Evolutionary conservation across 2,888 invertebrate species (phyloP).

Genomic region (Lepeophtheirus nordmannii): DNA sequence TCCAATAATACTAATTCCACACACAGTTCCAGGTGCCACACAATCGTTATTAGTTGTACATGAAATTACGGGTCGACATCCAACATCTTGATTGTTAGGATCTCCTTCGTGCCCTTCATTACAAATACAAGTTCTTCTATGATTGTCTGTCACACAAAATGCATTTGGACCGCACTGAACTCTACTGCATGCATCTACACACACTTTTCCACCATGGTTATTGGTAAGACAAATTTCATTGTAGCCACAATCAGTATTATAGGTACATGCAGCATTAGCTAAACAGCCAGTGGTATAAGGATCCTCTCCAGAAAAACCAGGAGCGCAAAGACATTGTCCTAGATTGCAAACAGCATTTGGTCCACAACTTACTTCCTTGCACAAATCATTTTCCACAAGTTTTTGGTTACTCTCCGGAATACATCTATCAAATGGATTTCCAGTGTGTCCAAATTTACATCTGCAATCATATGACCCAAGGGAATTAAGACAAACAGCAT

Average conservation of each 20-base stretch:
- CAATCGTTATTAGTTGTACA: conserved; percentile 58
- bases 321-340: conserved; percentile 59
- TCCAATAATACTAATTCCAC: conserved; percentile 48
- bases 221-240: conserved; percentile 21
- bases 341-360: conserved; percentile 79
- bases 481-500: conserved; percentile 77
- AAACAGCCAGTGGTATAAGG: conserved; percentile 42
- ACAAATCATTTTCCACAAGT: conserved; percentile 61
- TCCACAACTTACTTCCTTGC: conserved; percentile 55
- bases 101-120: conserved; percentile 56
- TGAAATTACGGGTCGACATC: conserved; percentile 48
- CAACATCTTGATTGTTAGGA: conserved; percentile 38
- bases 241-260: conserved; percentile 44
- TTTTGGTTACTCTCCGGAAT: conserved; percentile 57
- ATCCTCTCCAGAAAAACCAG: conserved; percentile 46
- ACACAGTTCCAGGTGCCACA: conserved; percentile 45
- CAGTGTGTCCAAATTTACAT: conserved; percentile 51
- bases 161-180: conserved; percentile 63
- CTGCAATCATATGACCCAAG: conserved; percentile 75
- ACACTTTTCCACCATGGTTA: not conserved
- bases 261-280: conserved; percentile 12
- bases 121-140: conserved; percentile 45
- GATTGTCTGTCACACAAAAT: conserved; percentile 70
- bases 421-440: conserved; percentile 50
- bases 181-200: conserved; percentile 46